These are phyloP conservation scores for Lacerta bilineata DNA, from an alignment of 2,797 vertebrate genomes.

Conservation along the genomic window DNA sequence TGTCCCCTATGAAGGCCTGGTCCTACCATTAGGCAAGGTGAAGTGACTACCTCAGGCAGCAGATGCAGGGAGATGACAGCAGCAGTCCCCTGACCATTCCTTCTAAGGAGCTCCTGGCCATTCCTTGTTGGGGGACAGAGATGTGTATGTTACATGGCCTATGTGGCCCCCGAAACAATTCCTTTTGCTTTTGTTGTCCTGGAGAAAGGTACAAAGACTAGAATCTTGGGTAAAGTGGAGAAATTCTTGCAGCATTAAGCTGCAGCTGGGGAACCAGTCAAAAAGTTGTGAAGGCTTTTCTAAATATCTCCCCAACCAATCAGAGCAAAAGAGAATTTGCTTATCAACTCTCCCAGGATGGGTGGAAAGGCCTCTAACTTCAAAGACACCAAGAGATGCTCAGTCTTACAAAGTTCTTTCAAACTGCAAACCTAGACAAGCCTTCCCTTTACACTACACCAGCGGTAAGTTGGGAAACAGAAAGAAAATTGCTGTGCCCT, in stretches of 20 bases:
- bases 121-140: too few relatives aligned
- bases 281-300: background rate
- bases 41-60: too few relatives aligned
- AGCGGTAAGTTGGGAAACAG: background rate
- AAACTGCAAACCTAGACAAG: conserved; percentile 11
- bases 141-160: too few relatives aligned
- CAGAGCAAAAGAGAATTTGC: background rate
- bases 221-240: background rate
- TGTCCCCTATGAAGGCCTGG: too few relatives aligned
- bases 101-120: too few relatives aligned
- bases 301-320: background rate
- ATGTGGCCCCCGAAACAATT: background rate
- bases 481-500: background rate
- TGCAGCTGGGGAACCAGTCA: background rate
- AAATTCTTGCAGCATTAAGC: background rate
- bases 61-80: too few relatives aligned
- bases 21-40: too few relatives aligned
- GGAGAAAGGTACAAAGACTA: background rate
- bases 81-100: too few relatives aligned
- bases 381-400: background rate
- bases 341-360: background rate
- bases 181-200: background rate
- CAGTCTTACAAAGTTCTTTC: background rate
- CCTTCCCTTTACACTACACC: background rate
- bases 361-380: background rate